Evolutionary conservation across 2,797 vertebrate species (phyloP).

Genomic region (Sebastolobus altivelis): DNA sequence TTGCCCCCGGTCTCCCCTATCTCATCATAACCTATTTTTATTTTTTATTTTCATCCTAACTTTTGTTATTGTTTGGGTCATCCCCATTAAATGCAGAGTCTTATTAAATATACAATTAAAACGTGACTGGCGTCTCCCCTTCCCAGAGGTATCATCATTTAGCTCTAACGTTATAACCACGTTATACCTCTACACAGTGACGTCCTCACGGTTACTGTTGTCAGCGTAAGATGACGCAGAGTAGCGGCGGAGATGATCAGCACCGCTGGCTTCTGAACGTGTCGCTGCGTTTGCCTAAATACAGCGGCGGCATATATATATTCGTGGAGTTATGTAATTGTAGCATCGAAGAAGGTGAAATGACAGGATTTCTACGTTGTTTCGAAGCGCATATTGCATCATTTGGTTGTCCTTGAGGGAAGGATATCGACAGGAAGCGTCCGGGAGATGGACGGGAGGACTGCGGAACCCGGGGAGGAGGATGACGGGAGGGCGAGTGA

Average conservation of each 20-base stretch:
- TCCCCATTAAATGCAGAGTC: too few relatives aligned
- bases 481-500: constrained; percentile 74
- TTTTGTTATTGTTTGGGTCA: neutral
- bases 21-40: too few relatives aligned
- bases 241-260: constrained; percentile 53
- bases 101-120: neutral
- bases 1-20: too few relatives aligned
- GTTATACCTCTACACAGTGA: neutral
- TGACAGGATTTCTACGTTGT: neutral
- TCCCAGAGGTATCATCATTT: neutral
- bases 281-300: neutral
- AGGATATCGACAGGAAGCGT: constrained; percentile 34
- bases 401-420: constrained; percentile 36
- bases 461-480: constrained; percentile 78
- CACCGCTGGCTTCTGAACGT: constrained; percentile 44
- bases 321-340: neutral
- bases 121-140: neutral
- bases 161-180: neutral
- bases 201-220: neutral
- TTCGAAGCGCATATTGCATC: neutral
- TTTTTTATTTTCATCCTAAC: too few relatives aligned
- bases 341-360: neutral
- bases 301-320: neutral
- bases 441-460: constrained; percentile 83
- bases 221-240: constrained; percentile 13